Evolutionary conservation across 2,888 invertebrate species (phyloP).

Genomic region (Bursaphelenchus okinawaensis): DNA sequence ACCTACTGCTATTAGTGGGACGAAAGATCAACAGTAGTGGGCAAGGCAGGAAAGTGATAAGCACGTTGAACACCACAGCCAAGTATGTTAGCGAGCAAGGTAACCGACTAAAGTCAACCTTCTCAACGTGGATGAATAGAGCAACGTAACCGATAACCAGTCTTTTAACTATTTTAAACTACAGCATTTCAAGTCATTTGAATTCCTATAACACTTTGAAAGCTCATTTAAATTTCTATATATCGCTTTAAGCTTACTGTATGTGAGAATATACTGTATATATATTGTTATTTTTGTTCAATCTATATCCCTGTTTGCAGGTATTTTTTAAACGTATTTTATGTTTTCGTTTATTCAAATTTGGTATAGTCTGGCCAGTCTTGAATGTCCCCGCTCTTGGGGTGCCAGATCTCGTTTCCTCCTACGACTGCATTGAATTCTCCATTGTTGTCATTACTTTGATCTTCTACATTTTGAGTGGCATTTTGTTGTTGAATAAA

Average conservation of each 20-base stretch:
- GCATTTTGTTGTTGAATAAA: background rate
- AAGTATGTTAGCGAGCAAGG: slow-evolving; percentile 41
- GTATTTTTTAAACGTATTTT: background rate
- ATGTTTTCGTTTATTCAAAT: background rate
- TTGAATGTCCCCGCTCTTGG: background rate
- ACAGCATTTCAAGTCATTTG: background rate
- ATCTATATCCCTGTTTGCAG: too few relatives aligned
- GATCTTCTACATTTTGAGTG: background rate
- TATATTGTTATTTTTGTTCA: background rate
- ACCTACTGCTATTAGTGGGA: slow-evolving; percentile 68
- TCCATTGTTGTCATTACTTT: background rate
- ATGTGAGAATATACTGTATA: background rate
- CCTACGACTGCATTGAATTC: background rate
- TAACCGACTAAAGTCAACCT: slow-evolving; percentile 35
- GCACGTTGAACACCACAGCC: slow-evolving; percentile 42
- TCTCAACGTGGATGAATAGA: slow-evolving; percentile 40
- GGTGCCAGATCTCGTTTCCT: background rate
- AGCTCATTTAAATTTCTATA: background rate
- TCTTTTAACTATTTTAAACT: background rate
- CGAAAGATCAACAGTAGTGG: slow-evolving; percentile 42
- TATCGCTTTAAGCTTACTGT: background rate
- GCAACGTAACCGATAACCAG: background rate
- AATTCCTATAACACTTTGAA: too few relatives aligned
- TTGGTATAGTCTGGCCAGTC: background rate
- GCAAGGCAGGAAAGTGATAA: slow-evolving; percentile 40